Evolutionary conservation across 2,797 vertebrate genomes (phyloP).

Genomic region (Chelon labrosus): DNA sequence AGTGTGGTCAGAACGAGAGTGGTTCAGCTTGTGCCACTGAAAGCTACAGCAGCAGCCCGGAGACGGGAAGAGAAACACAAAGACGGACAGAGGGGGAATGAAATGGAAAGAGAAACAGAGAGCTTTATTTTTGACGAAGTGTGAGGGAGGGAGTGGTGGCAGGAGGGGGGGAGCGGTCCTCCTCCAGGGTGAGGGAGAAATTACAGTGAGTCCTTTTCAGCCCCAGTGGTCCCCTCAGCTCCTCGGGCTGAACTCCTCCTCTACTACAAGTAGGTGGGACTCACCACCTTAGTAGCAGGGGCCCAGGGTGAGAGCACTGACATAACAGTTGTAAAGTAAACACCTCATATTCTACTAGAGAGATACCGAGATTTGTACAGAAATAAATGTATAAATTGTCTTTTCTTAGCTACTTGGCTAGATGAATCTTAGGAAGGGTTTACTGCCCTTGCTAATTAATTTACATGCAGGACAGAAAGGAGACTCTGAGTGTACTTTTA

Average conservation of each 20-base stretch:
- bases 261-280: slow-evolving; percentile 15
- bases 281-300: slow-evolving; percentile 5
- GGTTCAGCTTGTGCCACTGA: slow-evolving; percentile 55
- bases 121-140: not conserved
- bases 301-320: slow-evolving; percentile 1
- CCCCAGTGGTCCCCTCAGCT: not conserved
- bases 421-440: no score
- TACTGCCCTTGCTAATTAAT: not conserved
- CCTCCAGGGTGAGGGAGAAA: not conserved
- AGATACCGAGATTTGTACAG: slow-evolving; percentile 11
- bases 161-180: slow-evolving; percentile 17
- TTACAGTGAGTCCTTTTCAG: not conserved
- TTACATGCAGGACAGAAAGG: not conserved
- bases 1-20: slow-evolving; percentile 70
- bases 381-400: no score
- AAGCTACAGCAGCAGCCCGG: slow-evolving; percentile 28
- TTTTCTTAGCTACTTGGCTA: no score
- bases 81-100: not conserved
- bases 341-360: no score
- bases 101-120: slow-evolving; percentile 4
- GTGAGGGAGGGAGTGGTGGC: slow-evolving; percentile 11
- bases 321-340: slow-evolving; percentile 31
- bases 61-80: not conserved
- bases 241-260: no score
- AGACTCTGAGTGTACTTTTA: not conserved